These are phyloP conservation scores for Galerucella calmariensis DNA, from an alignment of 2,888 invertebrate species.

Conservation along the genomic window DNA sequence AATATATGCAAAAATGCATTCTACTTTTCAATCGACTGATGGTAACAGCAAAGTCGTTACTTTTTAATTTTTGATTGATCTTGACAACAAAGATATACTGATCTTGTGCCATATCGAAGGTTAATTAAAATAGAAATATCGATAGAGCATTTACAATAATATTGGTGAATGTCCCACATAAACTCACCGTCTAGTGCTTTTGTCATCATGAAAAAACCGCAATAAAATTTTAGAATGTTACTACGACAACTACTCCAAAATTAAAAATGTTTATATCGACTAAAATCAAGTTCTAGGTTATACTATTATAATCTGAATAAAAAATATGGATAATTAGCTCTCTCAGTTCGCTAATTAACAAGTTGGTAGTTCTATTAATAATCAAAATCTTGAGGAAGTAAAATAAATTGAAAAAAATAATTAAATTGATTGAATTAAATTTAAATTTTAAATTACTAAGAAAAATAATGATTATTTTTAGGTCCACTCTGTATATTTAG, in stretches of 20 bases:
- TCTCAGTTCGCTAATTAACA: neutral
- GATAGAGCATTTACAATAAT: neutral
- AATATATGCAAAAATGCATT: constrained; percentile 33
- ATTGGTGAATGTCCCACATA: neutral
- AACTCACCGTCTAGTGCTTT: neutral
- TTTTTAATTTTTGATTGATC: constrained; percentile 16
- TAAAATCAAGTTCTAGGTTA: constrained; percentile 15
- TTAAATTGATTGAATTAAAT: too few species aligned
- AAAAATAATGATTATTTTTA: too few species aligned
- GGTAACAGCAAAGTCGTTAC: constrained; percentile 14
- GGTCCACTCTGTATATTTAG: too few species aligned
- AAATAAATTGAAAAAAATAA: too few species aligned
- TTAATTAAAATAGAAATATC: neutral
- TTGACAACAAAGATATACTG: constrained; percentile 13
- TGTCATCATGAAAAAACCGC: neutral
- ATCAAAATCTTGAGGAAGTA: neutral
- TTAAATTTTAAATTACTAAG: too few species aligned
- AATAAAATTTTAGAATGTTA: neutral
- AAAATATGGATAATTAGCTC: neutral
- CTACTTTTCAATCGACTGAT: constrained; percentile 18
- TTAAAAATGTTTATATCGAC: neutral
- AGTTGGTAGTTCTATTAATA: neutral
- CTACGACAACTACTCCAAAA: too few species aligned
- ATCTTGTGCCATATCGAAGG: constrained; percentile 11
- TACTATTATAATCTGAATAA: neutral